A percentile compares a stretch with the other conserved stretches of the same genome.
These are phyloP conservation scores for Bicyclus anynana DNA, from an alignment of 1,140 invertebrate species.

Conservation along the genomic window DNA sequence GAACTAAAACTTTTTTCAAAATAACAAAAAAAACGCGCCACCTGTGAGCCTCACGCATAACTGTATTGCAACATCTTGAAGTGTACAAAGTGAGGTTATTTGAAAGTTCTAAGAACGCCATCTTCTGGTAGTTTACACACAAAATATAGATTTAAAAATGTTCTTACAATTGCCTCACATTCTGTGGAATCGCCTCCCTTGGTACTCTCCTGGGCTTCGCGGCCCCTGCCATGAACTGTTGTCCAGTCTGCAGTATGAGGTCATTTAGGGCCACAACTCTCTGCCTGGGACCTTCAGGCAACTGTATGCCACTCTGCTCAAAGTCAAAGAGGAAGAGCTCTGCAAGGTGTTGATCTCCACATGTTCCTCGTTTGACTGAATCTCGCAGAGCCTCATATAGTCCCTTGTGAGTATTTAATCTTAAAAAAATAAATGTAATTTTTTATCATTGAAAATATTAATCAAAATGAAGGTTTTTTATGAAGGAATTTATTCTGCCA, in stretches of 20 bases:
- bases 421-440: too few relatives aligned
- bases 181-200: slow-evolving; percentile 82
- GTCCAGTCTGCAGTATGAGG: slow-evolving; percentile 87
- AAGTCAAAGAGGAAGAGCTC: slow-evolving; percentile 97
- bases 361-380: slow-evolving; percentile 86
- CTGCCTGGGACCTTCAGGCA: slow-evolving; percentile 86
- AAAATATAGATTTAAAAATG: background rate
- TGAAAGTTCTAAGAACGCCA: too few relatives aligned
- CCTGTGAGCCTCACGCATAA: too few relatives aligned
- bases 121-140: too few relatives aligned
- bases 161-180: slow-evolving; percentile 86
- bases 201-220: slow-evolving; percentile 82
- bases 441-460: too few relatives aligned
- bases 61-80: too few relatives aligned
- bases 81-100: too few relatives aligned
- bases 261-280: slow-evolving; percentile 92
- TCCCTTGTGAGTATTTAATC: slow-evolving; percentile 91
- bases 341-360: slow-evolving; percentile 90
- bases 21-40: too few relatives aligned
- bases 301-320: slow-evolving; percentile 97
- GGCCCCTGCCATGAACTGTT: slow-evolving; percentile 89
- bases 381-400: slow-evolving; percentile 87
- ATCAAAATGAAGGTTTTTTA: too few relatives aligned
- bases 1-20: too few relatives aligned
- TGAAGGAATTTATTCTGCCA: too few relatives aligned